Evolutionary conservation across 1,140 invertebrate genomes (phyloP), one percentile per base, ranked within the genome.

Genomic region (Meteorus sp.): DNA sequence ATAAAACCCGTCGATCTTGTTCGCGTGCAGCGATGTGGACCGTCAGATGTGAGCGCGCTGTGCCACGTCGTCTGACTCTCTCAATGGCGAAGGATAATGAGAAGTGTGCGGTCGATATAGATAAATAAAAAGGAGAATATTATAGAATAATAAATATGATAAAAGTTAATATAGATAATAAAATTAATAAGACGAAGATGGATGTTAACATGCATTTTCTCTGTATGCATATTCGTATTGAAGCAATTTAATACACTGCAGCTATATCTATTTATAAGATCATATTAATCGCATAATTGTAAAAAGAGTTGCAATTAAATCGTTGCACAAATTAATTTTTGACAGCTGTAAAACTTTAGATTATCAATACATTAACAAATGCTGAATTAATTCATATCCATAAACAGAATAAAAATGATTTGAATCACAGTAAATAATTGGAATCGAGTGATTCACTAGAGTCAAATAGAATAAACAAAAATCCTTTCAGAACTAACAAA

Each of bases 1-100:
- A 35, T 20, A 27, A 54, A 54, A 54, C 51, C 33, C 51, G 51
- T 54, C 51, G 51, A 54, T 54, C 51, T 43, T 20, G 47, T 50
- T 50, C 27, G 47, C 47, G 47, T 50, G 47, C 47, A 50, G 23
- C 47, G 22, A 50, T 50, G 47, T 50, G 47, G 47, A 50, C 29
- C 47, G 15, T 31, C 15, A 33, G 47, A 50, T 50, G 20, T 33
- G 27, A 3, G 11, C n/a, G n/a, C n/a, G 47, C 47, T 29, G 13
- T 3, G 47, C 13, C 35, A 15, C 35, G 27, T 39, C 35, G 8
- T 15, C 17, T 15, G 15, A 31, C 22, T 11, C 25, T n/a, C n/a
- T n/a, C n/a, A n/a, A n/a, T n/a, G n/a, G n/a, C n/a, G n/a, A 48
- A 48, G 45, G 23, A 25, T 48, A 25, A 48, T 48, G 45, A 48